Percentiles rank a stretch among this genome's conserved stretches.
Evolutionary conservation across 2,888 invertebrate species (phyloP).

Genomic region (Chironomus riparius): DNA sequence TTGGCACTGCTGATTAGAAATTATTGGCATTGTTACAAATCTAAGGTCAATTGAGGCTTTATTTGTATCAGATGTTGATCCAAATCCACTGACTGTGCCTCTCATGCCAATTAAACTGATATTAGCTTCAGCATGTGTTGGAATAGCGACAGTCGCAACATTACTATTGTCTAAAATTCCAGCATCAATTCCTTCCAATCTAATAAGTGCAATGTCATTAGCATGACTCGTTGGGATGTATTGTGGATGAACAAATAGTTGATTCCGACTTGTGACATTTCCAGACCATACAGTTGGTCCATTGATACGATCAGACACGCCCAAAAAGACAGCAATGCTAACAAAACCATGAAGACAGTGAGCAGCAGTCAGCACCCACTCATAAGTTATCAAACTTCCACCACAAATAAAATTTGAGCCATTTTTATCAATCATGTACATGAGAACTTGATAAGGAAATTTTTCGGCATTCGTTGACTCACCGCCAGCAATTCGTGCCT

Average conservation of each 20-base stretch:
- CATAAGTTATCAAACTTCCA: not conserved
- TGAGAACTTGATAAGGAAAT: slow-evolving; percentile 2
- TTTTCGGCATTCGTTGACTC: not conserved
- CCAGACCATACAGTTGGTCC: slow-evolving; percentile 2
- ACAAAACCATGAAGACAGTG: slow-evolving; percentile 2
- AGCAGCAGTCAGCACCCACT: slow-evolving; percentile 5
- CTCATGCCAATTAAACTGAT: not conserved
- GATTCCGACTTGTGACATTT: not conserved
- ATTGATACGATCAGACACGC: not conserved
- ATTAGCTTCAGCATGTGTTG: not conserved
- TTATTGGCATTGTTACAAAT: not conserved
- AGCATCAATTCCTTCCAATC: not conserved
- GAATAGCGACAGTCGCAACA: not conserved
- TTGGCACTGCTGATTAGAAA: not conserved
- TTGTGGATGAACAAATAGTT: not conserved
- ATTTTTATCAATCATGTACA: not conserved
- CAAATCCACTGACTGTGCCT: slow-evolving; percentile 9
- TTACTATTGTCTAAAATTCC: not conserved
- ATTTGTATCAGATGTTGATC: not conserved
- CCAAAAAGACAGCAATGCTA: not conserved
- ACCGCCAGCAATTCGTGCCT: slow-evolving; percentile 14
- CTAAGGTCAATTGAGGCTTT: not conserved
- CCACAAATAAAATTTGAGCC: not conserved
- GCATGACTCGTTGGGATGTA: not conserved
- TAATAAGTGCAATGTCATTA: slow-evolving; percentile 4